These are phyloP conservation scores for Rhamphomyia laevipes DNA, from an alignment of 2,888 invertebrate species.

Conservation along the genomic window DNA sequence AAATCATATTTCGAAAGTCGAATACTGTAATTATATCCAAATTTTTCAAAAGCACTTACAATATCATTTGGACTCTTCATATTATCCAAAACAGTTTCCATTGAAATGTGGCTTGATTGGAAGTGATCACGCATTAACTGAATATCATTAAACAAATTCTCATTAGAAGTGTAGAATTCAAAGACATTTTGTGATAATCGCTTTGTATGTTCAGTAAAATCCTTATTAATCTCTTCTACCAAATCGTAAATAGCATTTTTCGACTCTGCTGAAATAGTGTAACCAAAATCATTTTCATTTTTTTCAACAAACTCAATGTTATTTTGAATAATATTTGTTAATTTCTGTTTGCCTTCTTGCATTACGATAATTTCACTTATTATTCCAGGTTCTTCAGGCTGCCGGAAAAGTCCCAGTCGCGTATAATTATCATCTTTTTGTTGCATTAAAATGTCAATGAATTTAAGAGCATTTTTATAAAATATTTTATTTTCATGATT, in stretches of 20 bases:
- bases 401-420: background rate
- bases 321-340: background rate
- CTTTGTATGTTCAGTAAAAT: background rate
- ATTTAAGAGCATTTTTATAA: background rate
- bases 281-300: slow-evolving; percentile 6
- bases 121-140: too few relatives aligned
- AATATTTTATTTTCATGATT: background rate
- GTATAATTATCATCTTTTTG: background rate
- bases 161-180: too few relatives aligned
- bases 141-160: too few relatives aligned
- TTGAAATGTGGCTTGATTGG: too few relatives aligned
- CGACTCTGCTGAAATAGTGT: slow-evolving; percentile 5
- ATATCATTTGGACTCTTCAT: too few relatives aligned
- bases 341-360: background rate
- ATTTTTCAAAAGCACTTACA: too few relatives aligned
- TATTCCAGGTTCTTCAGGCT: background rate
- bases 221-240: background rate
- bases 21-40: too few relatives aligned
- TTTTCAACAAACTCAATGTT: background rate
- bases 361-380: background rate
- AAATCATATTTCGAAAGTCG: background rate
- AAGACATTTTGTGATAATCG: too few relatives aligned
- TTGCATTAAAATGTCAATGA: background rate
- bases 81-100: too few relatives aligned
- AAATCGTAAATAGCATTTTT: slow-evolving; percentile 3